Evolutionary conservation across 2,113 vertebrate genomes (phyloP), one percentile per base, ranked within the genome.

Genomic region (Oryzias woworae): DNA sequence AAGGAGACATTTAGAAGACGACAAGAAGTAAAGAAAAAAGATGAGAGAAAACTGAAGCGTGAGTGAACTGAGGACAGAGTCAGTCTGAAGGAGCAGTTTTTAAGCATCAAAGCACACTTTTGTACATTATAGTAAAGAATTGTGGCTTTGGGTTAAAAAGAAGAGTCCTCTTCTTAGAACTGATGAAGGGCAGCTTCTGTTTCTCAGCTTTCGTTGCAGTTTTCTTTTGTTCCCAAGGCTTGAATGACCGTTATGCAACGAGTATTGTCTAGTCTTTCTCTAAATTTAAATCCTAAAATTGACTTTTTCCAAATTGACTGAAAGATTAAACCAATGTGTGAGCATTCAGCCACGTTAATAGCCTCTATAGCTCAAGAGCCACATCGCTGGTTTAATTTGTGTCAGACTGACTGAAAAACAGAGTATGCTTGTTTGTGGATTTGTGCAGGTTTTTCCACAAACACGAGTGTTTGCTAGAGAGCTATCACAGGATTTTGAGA

Each of bases 371-470:
- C 52, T 65, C 49, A 54, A 45, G n/a, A 18, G 31, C 58, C 53
- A 14, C 13, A 13, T 62, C 52, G 15, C 58, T 52, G 43, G 49
- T 53, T 56, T 66, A 45, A 69, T 71, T 48, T 1, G 22, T 52
- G 12, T 6, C 22, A 71, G 55, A 66, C 26, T 26, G 56, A 74
- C 43, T 16, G 28, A 75, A 48, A 24, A 12, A 58, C 66, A 75
- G 60, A 56, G 75, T 54, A 53, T 44, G 68, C 63, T 80, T 73
- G 63, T 77, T 84, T 80, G 62, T 78, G 71, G 69, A 72, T 79
- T 59, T 53, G 53, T 53, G 66, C 75, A 77, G 58, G 45, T 76
- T 53, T n/a, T 47, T 16, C 63, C 47, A 24, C 62, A 56, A 70
- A 62, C 66, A 80, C 62, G 56, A 70, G 52, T 60, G 58, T 79